These are phyloP conservation scores for Poeciliopsis occidentalis DNA, from an alignment of 2,113 vertebrate genomes.

Conservation along the genomic window DNA sequence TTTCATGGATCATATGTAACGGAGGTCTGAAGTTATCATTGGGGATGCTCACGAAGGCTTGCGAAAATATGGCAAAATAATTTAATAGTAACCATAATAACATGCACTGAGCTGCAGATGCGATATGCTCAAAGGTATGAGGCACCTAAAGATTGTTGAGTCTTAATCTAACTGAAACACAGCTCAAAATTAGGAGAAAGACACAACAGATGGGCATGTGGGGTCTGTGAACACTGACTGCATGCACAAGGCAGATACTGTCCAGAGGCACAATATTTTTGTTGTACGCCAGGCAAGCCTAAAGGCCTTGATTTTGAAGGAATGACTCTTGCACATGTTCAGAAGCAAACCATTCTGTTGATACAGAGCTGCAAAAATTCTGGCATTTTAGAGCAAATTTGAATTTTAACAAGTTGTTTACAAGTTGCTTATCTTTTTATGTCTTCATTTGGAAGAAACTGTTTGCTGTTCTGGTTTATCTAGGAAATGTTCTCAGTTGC, in stretches of 20 bases:
- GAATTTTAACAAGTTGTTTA: not conserved
- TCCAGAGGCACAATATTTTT: conserved; percentile 4
- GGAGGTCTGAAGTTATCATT: not conserved
- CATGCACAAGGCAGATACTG: not conserved
- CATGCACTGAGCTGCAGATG: not conserved
- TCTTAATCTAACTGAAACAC: conserved; percentile 1
- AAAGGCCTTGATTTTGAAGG: conserved; percentile 11
- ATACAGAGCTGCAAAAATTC: no score
- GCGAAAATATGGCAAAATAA: not conserved
- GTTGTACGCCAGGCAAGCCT: not conserved
- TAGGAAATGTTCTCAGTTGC: not conserved
- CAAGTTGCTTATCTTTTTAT: not conserved
- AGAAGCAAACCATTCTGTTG: no score
- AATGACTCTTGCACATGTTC: not conserved
- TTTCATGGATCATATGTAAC: not conserved
- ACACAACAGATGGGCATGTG: conserved; percentile 21
- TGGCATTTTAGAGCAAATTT: no score
- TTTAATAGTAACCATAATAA: not conserved
- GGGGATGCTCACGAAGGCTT: not conserved
- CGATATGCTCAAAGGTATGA: not conserved
- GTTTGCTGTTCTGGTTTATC: not conserved
- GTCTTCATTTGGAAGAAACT: not conserved
- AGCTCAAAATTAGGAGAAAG: conserved; percentile 9
- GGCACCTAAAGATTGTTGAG: not conserved
- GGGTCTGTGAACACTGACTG: not conserved